These are phyloP conservation scores for Notarius quadriscutis DNA, from an alignment of 2,113 vertebrate species.

Conservation along the genomic window DNA sequence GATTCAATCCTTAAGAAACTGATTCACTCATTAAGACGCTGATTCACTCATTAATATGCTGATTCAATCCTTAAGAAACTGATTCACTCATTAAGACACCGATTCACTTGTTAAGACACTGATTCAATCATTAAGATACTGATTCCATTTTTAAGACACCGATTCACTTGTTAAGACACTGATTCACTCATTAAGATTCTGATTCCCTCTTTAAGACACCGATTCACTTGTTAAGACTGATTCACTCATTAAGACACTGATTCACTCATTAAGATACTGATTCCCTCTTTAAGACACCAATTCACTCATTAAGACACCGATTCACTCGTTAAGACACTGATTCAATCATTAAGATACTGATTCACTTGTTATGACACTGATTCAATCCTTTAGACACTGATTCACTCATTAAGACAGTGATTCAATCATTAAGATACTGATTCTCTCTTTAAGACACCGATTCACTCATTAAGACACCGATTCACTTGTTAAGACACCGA, in stretches of 20 bases:
- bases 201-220: neutral
- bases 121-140: neutral
- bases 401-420: neutral
- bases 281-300: neutral
- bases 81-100: neutral
- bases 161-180: neutral
- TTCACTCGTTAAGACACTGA: neutral
- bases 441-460: neutral
- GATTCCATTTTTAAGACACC: no score
- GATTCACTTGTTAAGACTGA: neutral
- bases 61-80: neutral
- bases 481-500: neutral
- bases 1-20: neutral
- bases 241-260: no score
- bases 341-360: neutral
- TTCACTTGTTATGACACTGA: neutral
- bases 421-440: neutral
- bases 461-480: neutral
- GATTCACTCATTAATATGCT: neutral
- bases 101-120: neutral
- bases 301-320: neutral
- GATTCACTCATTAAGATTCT: neutral
- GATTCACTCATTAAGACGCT: neutral
- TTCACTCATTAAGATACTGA: no score
- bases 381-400: neutral